Conservation (phyloP, 2,888 invertebrate genomes). For the Pseudococcus viburni region DNA sequence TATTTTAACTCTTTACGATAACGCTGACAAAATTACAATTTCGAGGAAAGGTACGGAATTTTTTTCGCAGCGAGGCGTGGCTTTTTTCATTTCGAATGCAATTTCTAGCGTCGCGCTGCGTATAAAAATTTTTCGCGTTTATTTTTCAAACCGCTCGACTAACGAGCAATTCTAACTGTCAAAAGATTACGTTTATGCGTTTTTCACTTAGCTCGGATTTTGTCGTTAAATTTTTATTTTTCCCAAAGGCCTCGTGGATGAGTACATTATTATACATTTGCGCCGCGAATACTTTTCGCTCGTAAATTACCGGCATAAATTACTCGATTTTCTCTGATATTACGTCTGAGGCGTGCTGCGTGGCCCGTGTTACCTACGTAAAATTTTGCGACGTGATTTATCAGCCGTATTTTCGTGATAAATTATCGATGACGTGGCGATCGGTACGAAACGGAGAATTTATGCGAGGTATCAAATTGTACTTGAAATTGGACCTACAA, state of each 20-base stretch:
- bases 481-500: too few species aligned
- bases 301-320: slow-evolving; percentile 18
- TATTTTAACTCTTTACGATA: slow-evolving; percentile 21
- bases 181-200: slow-evolving; percentile 25
- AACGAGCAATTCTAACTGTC: slow-evolving; percentile 35
- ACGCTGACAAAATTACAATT: slow-evolving; percentile 27
- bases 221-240: slow-evolving; percentile 43
- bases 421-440: neutral
- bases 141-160: neutral
- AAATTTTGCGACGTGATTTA: neutral
- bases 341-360: neutral
- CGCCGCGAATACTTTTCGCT: neutral
- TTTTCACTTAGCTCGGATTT: slow-evolving; percentile 40
- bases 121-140: neutral
- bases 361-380: neutral
- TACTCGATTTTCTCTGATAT: neutral
- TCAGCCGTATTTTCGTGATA: neutral
- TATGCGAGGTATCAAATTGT: too few species aligned
- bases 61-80: neutral
- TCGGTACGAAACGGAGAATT: neutral
- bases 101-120: neutral
- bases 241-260: slow-evolving; percentile 16
- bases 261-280: slow-evolving; percentile 31
- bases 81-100: slow-evolving; percentile 18
- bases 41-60: neutral